phyloP scores from a whole-genome alignment of 2,113 vertebrate species.

The Cryptoleucopteryx plumbea region DNA sequence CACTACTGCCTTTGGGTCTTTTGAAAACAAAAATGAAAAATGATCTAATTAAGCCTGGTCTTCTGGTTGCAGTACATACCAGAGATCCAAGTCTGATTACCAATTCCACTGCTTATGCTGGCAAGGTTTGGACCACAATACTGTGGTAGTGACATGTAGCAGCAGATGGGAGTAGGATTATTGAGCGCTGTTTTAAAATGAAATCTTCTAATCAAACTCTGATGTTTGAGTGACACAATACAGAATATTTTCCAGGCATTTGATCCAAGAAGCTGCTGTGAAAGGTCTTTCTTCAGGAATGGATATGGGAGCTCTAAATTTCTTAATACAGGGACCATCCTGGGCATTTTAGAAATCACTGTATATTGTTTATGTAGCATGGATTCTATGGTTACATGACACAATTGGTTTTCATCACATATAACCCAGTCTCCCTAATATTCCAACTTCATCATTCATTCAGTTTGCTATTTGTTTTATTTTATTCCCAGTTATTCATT shows the following conservation, averaged over 20 bases:
- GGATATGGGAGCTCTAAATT: neutral
- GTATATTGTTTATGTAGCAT: neutral
- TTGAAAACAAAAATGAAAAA: slow-evolving; percentile 63
- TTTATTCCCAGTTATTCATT: neutral
- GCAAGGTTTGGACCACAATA: neutral
- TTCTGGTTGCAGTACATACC: neutral
- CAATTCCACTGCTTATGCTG: neutral
- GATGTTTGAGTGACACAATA: neutral
- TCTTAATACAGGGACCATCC: neutral
- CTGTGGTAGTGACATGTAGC: neutral
- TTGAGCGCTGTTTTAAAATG: neutral
- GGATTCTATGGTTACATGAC: neutral
- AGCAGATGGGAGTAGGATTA: neutral
- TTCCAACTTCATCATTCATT: neutral
- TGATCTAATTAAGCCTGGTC: slow-evolving; percentile 16
- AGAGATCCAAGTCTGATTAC: neutral
- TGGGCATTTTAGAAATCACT: neutral
- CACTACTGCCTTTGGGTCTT: slow-evolving; percentile 30
- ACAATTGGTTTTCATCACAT: fast-evolving
- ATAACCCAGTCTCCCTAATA: neutral
- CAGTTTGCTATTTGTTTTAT: neutral
- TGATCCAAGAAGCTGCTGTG: neutral
- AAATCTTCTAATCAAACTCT: neutral
- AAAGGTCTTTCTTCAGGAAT: neutral
- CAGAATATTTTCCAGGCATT: neutral